Percentiles rank a stretch among this genome's conserved stretches.
phyloP scores from a whole-genome alignment of 2,888 invertebrate species.

The Sinodicranocentrus sp. region DNA sequence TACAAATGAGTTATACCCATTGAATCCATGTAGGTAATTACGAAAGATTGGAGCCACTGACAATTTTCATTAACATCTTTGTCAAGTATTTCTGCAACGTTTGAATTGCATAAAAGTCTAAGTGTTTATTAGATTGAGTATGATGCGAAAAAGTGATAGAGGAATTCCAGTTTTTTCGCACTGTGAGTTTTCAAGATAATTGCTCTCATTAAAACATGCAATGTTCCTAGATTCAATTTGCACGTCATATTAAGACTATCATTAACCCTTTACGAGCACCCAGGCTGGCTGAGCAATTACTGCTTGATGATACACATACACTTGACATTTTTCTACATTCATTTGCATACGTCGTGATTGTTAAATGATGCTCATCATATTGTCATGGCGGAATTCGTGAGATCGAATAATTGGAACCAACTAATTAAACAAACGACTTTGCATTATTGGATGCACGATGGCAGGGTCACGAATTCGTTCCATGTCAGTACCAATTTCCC shows the following conservation, averaged over 20 bases:
- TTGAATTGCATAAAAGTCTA: too few relatives aligned
- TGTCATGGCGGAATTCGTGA: constrained; percentile 2
- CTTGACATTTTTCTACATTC: constrained; percentile 13
- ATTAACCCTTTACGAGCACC: constrained; percentile 1
- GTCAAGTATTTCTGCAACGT: too few relatives aligned
- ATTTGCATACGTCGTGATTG: constrained; percentile 12
- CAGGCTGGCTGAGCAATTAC: not conserved
- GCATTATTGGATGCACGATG: not conserved
- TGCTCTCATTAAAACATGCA: too few relatives aligned
- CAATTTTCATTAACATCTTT: too few relatives aligned
- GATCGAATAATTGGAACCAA: not conserved
- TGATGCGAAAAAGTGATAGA: too few relatives aligned
- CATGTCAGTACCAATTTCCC: not conserved
- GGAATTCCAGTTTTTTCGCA: too few relatives aligned
- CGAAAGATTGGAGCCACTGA: too few relatives aligned
- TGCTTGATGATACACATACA: not conserved
- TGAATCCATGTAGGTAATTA: too few relatives aligned
- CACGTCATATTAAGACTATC: constrained; percentile 19
- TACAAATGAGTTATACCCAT: not conserved
- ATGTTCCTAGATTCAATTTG: constrained; percentile 34
- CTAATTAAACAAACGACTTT: constrained; percentile 11
- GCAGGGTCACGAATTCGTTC: not conserved
- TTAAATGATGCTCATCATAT: constrained; percentile 10
- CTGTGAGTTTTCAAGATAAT: too few relatives aligned
- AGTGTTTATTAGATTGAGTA: too few relatives aligned